These are phyloP conservation scores for Jacana jacana DNA, from an alignment of 2,113 vertebrate genomes.

Conservation along the genomic window DNA sequence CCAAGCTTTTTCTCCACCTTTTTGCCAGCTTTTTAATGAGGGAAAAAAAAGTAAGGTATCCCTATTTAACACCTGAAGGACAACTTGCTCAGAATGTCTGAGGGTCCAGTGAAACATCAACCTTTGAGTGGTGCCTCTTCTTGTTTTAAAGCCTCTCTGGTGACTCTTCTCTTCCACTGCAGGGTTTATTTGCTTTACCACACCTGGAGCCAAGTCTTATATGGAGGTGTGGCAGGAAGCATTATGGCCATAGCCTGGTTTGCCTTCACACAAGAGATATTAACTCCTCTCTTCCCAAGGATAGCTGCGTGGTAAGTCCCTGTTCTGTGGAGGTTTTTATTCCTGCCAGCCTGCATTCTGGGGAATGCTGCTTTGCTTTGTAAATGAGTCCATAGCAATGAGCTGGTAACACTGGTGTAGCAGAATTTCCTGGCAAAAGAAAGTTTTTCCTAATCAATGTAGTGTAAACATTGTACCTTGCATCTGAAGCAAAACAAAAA, in stretches of 20 bases:
- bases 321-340: not conserved
- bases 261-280: constrained; percentile 93
- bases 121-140: not conserved
- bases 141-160: not conserved
- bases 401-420: not conserved
- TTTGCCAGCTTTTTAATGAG: not conserved
- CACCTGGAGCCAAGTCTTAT: constrained; percentile 95
- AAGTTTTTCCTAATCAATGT: not conserved
- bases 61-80: not conserved
- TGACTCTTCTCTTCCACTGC: constrained; percentile 23
- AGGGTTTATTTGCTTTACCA: constrained; percentile 98
- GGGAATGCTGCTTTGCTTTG: not conserved
- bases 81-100: not conserved
- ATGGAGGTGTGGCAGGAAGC: constrained; percentile 88
- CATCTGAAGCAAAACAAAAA: not conserved
- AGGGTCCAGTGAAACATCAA: not conserved
- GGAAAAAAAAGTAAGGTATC: not conserved
- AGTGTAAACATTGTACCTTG: not conserved
- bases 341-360: not conserved
- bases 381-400: not conserved
- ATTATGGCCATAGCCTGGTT: constrained; percentile 92
- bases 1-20: rapidly evolving
- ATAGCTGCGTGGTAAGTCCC: constrained; percentile 93
- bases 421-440: not conserved
- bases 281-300: constrained; percentile 96